These are phyloP conservation scores for Amblyjoppa fuscipennis DNA, from an alignment of 2,888 invertebrate genomes.

Conservation along the genomic window DNA sequence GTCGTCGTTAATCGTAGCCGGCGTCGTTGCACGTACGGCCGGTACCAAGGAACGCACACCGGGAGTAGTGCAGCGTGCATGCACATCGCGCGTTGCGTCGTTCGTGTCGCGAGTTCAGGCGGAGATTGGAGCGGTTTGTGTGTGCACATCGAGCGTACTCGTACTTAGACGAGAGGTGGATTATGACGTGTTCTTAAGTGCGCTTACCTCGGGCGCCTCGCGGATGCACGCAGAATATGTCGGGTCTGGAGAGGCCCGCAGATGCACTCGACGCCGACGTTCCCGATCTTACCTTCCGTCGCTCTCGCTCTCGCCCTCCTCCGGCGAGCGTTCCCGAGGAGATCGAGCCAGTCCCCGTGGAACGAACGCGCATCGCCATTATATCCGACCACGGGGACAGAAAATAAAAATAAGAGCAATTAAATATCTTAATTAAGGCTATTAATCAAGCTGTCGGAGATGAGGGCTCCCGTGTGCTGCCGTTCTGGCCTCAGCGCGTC, in stretches of 20 bases:
- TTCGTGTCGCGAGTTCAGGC: not conserved
- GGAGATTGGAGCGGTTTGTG: conserved; percentile 45
- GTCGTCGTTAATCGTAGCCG: conserved; percentile 63
- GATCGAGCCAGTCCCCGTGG: conserved; percentile 14
- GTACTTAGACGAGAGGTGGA: conserved; percentile 65
- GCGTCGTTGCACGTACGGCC: conserved; percentile 50
- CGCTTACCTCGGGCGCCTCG: conserved; percentile 69
- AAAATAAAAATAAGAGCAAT: conserved; percentile 85
- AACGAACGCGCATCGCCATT: conserved; percentile 73
- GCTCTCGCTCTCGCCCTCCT: conserved; percentile 5
- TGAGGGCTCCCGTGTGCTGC: conserved; percentile 77
- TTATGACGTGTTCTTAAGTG: conserved; percentile 72
- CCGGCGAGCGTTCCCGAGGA: conserved; percentile 13
- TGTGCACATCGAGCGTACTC: conserved; percentile 29
- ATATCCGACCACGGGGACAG: conserved; percentile 71
- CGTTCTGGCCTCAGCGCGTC: conserved; percentile 44
- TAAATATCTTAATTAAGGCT: conserved; percentile 88
- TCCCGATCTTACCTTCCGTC: conserved; percentile 65
- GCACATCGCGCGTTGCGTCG: not conserved
- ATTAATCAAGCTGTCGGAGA: conserved; percentile 87
- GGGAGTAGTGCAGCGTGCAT: conserved; percentile 5
- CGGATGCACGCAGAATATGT: conserved; percentile 64
- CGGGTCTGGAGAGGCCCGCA: conserved; percentile 48
- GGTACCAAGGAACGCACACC: conserved; percentile 3
- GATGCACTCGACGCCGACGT: conserved; percentile 56